phyloP scores from a whole-genome alignment of 2,888 invertebrate species.

The Tricholauxania praeusta region DNA sequence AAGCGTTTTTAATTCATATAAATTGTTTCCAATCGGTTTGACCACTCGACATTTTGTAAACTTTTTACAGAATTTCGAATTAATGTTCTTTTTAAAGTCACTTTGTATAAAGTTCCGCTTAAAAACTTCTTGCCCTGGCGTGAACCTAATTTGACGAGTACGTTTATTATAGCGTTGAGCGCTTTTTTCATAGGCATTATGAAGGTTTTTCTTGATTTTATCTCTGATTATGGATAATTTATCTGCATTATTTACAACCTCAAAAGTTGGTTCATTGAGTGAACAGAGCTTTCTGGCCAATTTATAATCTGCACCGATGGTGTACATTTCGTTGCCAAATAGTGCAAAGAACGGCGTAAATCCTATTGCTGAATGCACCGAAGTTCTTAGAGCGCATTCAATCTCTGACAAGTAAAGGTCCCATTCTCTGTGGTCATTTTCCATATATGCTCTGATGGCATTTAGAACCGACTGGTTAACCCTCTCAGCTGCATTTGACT shows the following conservation, averaged over 20 bases:
- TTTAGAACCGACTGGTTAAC: constrained; percentile 55
- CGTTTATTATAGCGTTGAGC: neutral
- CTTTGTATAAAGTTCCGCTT: constrained; percentile 3
- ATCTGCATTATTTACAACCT: no score
- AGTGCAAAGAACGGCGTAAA: neutral
- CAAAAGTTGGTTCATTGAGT: neutral
- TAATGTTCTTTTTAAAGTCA: constrained; percentile 16
- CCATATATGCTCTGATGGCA: constrained; percentile 1
- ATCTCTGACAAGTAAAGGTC: constrained; percentile 2
- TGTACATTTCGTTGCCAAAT: neutral
- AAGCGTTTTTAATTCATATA: neutral
- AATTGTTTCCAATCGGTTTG: no score
- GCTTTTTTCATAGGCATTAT: neutral
- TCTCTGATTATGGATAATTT: neutral
- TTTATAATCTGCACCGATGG: neutral
- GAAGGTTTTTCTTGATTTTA: neutral
- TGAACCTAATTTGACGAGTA: neutral
- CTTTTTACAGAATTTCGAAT: no score
- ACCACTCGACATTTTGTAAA: neutral
- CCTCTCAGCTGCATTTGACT: constrained; percentile 58
- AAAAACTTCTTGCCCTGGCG: constrained; percentile 6
- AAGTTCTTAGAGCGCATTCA: neutral
- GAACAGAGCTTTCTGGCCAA: neutral
- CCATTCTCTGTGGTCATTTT: constrained; percentile 4
- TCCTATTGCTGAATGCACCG: neutral